Conservation (phyloP, 2,113 vertebrate genomes). For the Otolemur garnettii region DNA sequence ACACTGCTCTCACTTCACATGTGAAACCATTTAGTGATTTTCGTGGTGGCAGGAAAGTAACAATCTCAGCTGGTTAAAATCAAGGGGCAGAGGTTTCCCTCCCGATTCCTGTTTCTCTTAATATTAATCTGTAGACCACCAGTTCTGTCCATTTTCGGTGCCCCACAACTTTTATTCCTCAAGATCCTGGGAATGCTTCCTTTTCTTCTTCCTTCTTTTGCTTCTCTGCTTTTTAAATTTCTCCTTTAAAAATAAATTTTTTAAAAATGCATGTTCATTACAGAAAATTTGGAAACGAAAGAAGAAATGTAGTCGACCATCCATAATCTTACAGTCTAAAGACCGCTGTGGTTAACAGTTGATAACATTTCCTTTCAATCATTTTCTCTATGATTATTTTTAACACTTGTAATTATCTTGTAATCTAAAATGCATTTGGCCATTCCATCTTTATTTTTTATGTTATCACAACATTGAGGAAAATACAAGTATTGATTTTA, state of each 20-base stretch:
- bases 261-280: not conserved
- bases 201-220: not conserved
- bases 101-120: not conserved
- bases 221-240: constrained; percentile 43
- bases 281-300: constrained; percentile 46
- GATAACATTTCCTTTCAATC: constrained; percentile 33
- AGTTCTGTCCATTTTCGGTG: not conserved
- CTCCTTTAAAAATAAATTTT: constrained; percentile 40
- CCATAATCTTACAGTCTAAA: constrained; percentile 34
- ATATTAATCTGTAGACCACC: not conserved
- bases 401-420: constrained; percentile 48
- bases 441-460: constrained; percentile 40
- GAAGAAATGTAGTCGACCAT: not conserved
- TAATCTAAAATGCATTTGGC: not conserved
- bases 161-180: not conserved
- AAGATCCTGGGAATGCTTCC: not conserved
- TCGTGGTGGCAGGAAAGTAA: not conserved
- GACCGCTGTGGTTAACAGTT: constrained; percentile 34
- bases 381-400: constrained; percentile 57
- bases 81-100: not conserved
- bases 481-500: constrained; percentile 51
- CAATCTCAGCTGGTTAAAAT: too few relatives aligned
- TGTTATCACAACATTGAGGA: not conserved
- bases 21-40: not conserved
- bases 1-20: not conserved